phyloP scores from a whole-genome alignment of 1,140 invertebrate species.

The Euschistus heros region DNA sequence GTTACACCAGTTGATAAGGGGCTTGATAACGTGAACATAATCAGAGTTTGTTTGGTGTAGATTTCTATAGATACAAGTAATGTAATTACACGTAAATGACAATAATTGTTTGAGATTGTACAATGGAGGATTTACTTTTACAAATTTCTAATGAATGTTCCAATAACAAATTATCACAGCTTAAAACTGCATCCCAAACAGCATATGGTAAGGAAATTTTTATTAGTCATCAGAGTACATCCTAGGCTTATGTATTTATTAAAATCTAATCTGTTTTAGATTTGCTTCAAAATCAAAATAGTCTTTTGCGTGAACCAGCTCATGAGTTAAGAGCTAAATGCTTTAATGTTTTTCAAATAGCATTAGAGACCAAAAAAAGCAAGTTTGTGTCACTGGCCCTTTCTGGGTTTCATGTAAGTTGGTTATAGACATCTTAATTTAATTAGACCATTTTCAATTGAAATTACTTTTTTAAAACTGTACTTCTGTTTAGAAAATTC shows the following conservation, averaged over 20 bases:
- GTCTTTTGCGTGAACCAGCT: slow-evolving; percentile 62
- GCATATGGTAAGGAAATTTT: slow-evolving; percentile 51
- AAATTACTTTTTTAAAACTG: neutral
- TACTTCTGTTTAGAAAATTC: slow-evolving; percentile 56
- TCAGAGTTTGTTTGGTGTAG: too few species aligned
- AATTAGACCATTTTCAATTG: slow-evolving; percentile 7
- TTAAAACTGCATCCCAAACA: slow-evolving; percentile 66
- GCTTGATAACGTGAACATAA: too few species aligned
- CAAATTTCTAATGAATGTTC: slow-evolving; percentile 66
- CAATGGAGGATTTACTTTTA: slow-evolving; percentile 70
- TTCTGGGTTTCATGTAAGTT: slow-evolving; percentile 71
- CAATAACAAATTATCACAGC: slow-evolving; percentile 54
- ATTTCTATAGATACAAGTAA: too few species aligned
- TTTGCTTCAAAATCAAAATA: slow-evolving; percentile 68
- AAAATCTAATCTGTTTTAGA: slow-evolving; percentile 44
- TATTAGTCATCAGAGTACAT: neutral
- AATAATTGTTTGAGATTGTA: too few species aligned
- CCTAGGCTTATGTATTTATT: neutral
- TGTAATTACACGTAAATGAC: too few species aligned
- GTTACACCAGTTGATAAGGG: too few species aligned
- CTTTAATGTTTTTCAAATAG: slow-evolving; percentile 67
- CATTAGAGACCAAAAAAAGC: slow-evolving; percentile 75
- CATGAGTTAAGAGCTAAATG: slow-evolving; percentile 73
- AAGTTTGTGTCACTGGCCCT: slow-evolving; percentile 71
- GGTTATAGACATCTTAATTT: neutral